Percentiles rank a stretch among this genome's conserved stretches.
Conservation (phyloP, 2,888 invertebrate genomes). For the Leucoptera coffeella region DNA sequence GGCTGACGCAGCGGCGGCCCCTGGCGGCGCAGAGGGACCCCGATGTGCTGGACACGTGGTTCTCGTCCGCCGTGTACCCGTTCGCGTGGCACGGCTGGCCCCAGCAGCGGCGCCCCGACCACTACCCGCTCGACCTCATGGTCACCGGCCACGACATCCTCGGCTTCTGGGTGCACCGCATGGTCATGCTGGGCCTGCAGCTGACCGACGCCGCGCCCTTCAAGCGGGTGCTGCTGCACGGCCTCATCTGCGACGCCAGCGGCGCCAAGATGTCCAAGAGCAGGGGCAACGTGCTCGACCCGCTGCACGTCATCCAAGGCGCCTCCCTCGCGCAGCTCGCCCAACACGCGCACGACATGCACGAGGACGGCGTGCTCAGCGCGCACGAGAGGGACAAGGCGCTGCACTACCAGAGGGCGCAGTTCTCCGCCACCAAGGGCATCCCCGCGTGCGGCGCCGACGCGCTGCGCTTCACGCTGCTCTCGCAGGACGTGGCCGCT, state of each 20-base stretch:
- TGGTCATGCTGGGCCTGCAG: conserved; percentile 85
- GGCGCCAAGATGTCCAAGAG: conserved; percentile 99
- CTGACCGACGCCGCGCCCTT: conserved; percentile 76
- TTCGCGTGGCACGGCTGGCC: conserved; percentile 92
- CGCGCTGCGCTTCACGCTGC: conserved; percentile 82
- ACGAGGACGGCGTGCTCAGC: conserved; percentile 52
- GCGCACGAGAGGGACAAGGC: conserved; percentile 62
- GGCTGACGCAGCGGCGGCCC: conserved; percentile 25
- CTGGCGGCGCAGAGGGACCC: conserved; percentile 59
- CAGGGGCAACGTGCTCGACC: conserved; percentile 89
- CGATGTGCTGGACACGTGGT: conserved; percentile 99
- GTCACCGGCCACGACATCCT: conserved; percentile 97
- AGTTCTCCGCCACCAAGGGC: conserved; percentile 65
- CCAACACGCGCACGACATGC: conserved; percentile 30
- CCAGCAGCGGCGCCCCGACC: conserved; percentile 46
- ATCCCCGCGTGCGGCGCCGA: conserved; percentile 87
- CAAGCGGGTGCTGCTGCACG: conserved; percentile 78
- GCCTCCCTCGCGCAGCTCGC: conserved; percentile 59
- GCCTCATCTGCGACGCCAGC: conserved; percentile 83
- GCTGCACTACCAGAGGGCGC: conserved; percentile 55
- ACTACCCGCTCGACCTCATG: conserved; percentile 81
- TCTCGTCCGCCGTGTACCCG: conserved; percentile 89
- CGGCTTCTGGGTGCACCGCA: conserved; percentile 96
- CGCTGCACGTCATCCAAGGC: conserved; percentile 85
- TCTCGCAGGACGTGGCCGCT: conserved; percentile 81